Conservation (phyloP, 2,888 invertebrate genomes). For the Tachystola acroxantha region DNA sequence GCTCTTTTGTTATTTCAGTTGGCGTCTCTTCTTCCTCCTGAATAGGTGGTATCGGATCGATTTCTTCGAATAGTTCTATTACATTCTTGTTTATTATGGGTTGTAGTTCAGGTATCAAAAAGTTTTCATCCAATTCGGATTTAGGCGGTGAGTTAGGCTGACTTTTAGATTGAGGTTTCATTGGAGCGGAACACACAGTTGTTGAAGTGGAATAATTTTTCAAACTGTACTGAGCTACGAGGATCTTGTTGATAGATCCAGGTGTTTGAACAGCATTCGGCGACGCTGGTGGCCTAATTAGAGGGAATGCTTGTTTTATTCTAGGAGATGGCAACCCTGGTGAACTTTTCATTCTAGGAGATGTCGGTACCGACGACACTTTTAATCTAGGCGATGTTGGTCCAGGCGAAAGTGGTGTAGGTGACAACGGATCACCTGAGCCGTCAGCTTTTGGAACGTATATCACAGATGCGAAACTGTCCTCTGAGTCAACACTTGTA, state of each 20-base stretch:
- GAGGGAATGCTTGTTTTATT: slow-evolving; percentile 81
- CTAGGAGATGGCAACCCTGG: slow-evolving; percentile 82
- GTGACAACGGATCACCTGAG: slow-evolving; percentile 76
- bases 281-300: slow-evolving; percentile 79
- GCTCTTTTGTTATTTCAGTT: slow-evolving; percentile 53
- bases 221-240: slow-evolving; percentile 78
- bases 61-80: slow-evolving; percentile 58
- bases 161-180: slow-evolving; percentile 66
- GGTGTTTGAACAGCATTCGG: slow-evolving; percentile 76
- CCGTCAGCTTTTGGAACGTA: slow-evolving; percentile 91
- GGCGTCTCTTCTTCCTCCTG: slow-evolving; percentile 64
- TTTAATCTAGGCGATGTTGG: slow-evolving; percentile 80
- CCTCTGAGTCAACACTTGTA: slow-evolving; percentile 95
- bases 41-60: slow-evolving; percentile 64
- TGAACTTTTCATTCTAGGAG: slow-evolving; percentile 84
- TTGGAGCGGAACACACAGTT: slow-evolving; percentile 33
- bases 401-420: slow-evolving; percentile 79
- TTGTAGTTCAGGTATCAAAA: slow-evolving; percentile 39
- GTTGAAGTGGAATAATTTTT: slow-evolving; percentile 65
- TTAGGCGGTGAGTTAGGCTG: slow-evolving; percentile 72
- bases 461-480: slow-evolving; percentile 95
- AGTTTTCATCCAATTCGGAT: slow-evolving; percentile 58
- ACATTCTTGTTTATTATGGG: slow-evolving; percentile 47
- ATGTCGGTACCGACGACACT: slow-evolving; percentile 86
- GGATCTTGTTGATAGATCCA: slow-evolving; percentile 72